A percentile compares a stretch with the other conserved stretches of the same genome.
Evolutionary conservation across 2,113 vertebrate species (phyloP).

Genomic region (Callipepla squamata): DNA sequence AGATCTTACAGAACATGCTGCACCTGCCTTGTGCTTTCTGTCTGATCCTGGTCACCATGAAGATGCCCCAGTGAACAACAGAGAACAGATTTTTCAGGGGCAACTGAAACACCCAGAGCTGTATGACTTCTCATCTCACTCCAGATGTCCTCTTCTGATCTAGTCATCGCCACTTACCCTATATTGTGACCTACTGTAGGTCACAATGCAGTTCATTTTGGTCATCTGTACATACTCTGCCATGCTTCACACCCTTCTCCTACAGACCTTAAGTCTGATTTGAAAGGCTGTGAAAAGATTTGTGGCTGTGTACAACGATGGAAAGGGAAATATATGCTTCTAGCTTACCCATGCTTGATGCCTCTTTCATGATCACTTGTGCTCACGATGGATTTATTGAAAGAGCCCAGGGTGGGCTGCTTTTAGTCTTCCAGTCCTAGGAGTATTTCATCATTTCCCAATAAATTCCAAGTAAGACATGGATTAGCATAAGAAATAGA

Average conservation of each 20-base stretch:
- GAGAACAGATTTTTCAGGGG: background rate
- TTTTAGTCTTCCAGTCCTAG: background rate
- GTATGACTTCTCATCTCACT: background rate
- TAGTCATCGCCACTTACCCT: background rate
- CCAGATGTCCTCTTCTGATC: background rate
- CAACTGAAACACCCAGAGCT: background rate
- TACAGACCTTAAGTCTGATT: background rate
- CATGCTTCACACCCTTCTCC: background rate
- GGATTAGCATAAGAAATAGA: background rate
- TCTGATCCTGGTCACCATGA: background rate
- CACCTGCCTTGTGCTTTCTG: accelerated
- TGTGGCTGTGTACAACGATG: background rate
- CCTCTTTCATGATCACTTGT: background rate
- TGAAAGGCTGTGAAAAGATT: background rate
- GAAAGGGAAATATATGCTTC: background rate
- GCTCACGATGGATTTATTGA: background rate
- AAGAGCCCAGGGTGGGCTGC: background rate
- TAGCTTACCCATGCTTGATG: background rate
- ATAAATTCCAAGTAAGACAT: accelerated
- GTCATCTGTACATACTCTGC: background rate
- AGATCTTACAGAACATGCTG: background rate
- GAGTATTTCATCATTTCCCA: background rate
- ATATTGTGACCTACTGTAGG: background rate
- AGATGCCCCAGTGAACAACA: background rate
- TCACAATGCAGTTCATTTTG: background rate